These are phyloP conservation scores for Poecilus cupreus DNA, from an alignment of 2,888 invertebrate species.

Conservation along the genomic window DNA sequence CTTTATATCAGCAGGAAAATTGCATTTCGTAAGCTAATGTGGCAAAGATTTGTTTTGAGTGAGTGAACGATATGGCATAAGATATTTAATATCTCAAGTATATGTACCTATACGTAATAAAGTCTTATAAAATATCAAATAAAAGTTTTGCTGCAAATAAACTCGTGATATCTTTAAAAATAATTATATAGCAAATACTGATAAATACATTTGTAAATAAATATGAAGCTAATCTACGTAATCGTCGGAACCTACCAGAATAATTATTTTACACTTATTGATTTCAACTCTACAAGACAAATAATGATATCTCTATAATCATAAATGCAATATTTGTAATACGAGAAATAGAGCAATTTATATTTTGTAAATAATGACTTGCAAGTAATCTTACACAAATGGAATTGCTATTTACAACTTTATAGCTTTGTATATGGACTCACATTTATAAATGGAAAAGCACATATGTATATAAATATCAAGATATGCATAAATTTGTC, in stretches of 20 bases:
- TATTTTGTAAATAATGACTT: not conserved
- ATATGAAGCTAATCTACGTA: not conserved
- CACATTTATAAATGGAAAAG: not conserved
- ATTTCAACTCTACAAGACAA: not conserved
- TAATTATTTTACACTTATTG: slow-evolving; percentile 1
- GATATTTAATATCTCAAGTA: no score
- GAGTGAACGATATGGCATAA: no score
- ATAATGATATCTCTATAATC: not conserved
- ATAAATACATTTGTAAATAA: not conserved
- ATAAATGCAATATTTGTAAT: no score
- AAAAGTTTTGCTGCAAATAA: not conserved
- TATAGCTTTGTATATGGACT: not conserved
- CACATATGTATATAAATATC: not conserved
- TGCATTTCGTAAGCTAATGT: no score
- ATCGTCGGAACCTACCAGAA: not conserved
- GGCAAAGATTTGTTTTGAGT: no score
- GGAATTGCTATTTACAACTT: not conserved
- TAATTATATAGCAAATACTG: not conserved
- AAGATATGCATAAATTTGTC: not conserved
- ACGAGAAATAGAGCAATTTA: not conserved
- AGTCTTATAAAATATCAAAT: not conserved
- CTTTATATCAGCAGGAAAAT: no score
- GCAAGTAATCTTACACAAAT: not conserved
- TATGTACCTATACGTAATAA: no score
- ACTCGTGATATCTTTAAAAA: not conserved